phyloP scores from a whole-genome alignment of 1,140 invertebrate genomes.

The Pogonomyrmex barbatus region DNA sequence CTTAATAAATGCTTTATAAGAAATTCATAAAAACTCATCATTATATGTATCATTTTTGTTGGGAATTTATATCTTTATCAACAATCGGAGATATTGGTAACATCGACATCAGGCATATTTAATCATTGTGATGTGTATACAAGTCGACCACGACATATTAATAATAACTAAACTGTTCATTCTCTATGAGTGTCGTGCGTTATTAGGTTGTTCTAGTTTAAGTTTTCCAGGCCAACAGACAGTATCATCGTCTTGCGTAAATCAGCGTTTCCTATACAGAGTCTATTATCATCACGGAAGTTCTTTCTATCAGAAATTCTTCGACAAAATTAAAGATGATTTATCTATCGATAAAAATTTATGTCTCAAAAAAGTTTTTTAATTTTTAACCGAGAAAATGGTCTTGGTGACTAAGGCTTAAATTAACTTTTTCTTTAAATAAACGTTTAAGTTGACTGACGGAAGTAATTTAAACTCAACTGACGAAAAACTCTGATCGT shows the following conservation, averaged over 20 bases:
- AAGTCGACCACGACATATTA: conserved; percentile 9
- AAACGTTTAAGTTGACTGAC: background rate
- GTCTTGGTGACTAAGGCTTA: background rate
- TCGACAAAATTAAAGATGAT: background rate
- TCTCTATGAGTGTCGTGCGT: conserved; percentile 19
- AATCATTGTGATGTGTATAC: background rate
- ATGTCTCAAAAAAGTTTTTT: background rate
- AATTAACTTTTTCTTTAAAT: background rate
- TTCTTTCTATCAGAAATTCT: conserved; percentile 18
- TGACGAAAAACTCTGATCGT: background rate
- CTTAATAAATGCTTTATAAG: background rate
- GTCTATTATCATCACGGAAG: background rate
- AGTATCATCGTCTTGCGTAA: conserved; percentile 41
- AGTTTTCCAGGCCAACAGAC: conserved; percentile 48
- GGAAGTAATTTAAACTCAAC: conserved; percentile 11
- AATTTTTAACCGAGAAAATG: background rate
- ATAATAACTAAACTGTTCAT: conserved; percentile 34
- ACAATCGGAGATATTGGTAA: background rate
- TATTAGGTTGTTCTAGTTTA: conserved; percentile 51
- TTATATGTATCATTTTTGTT: background rate
- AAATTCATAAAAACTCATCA: conserved; percentile 7
- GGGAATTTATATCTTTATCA: conserved; percentile 13
- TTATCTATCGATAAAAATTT: background rate
- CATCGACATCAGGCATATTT: background rate
- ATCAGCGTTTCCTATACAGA: conserved; percentile 26